These are phyloP conservation scores for Trachelus iudaicus DNA, from an alignment of 2,888 invertebrate genomes.

Conservation along the genomic window DNA sequence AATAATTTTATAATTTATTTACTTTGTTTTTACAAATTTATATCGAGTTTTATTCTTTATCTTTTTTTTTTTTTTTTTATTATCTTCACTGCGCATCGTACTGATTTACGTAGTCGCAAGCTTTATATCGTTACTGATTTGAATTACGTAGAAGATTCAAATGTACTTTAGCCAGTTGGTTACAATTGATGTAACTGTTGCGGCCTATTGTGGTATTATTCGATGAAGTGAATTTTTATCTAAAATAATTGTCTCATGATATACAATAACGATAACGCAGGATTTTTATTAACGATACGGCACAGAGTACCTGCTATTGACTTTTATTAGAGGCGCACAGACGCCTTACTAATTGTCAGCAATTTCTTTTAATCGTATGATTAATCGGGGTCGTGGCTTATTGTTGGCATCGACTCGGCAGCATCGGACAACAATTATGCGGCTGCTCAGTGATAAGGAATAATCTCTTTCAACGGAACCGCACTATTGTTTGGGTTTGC, in stretches of 20 bases:
- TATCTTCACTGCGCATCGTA: not conserved
- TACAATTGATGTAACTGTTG: not conserved
- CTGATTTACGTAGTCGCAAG: not conserved
- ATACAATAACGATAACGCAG: not conserved
- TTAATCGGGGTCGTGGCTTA: conserved; percentile 45
- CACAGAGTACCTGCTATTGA: not conserved
- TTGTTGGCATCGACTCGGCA: conserved; percentile 17
- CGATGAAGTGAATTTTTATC: too few species aligned
- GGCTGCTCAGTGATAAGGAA: not conserved
- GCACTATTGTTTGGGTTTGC: conserved; percentile 20
- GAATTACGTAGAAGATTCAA: too few species aligned
- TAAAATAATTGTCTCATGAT: too few species aligned
- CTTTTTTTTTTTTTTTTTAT: too few species aligned
- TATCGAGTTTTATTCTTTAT: too few species aligned
- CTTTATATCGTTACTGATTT: not conserved
- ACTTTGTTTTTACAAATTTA: too few species aligned
- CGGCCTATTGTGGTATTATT: too few species aligned
- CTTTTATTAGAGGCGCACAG: not conserved
- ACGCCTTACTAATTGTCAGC: not conserved
- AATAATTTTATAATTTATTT: too few species aligned
- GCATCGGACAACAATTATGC: conserved; percentile 17
- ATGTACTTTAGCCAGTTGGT: too few species aligned
- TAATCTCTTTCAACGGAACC: not conserved
- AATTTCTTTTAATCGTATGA: conserved; percentile 19
- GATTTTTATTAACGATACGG: not conserved